A percentile compares a stretch with the other conserved stretches of the same genome.
phyloP scores from a whole-genome alignment of 2,888 invertebrate genomes.

The Anthoptus insignis region DNA sequence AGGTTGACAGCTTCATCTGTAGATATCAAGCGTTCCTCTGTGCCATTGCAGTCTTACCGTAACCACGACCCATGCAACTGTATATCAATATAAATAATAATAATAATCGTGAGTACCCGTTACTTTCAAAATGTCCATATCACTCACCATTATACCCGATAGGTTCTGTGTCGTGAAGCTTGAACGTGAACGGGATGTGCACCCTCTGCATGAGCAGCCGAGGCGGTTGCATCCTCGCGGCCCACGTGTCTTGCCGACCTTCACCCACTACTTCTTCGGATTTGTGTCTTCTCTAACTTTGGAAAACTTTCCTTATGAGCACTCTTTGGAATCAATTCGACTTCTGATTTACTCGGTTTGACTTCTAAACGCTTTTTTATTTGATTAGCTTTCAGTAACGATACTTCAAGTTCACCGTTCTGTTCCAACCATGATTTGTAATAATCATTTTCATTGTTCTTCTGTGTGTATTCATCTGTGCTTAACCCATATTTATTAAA shows the following conservation, averaged over 20 bases:
- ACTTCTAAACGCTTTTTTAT: slow-evolving; percentile 63
- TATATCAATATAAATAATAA: too few species aligned
- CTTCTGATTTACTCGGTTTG: slow-evolving; percentile 70
- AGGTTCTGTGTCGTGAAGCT: slow-evolving; percentile 90
- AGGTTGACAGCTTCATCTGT: too few species aligned
- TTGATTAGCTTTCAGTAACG: slow-evolving; percentile 73
- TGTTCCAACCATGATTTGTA: slow-evolving; percentile 83
- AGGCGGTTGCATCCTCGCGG: slow-evolving; percentile 88
- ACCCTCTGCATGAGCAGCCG: slow-evolving; percentile 95
- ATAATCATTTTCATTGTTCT: slow-evolving; percentile 73
- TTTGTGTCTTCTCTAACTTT: slow-evolving; percentile 66
- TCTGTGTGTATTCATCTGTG: slow-evolving; percentile 62
- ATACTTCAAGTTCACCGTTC: slow-evolving; percentile 82
- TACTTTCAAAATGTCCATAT: too few species aligned
- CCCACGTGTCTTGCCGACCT: slow-evolving; percentile 85
- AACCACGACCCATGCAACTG: too few species aligned
- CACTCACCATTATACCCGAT: slow-evolving; percentile 90
- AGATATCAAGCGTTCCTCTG: too few species aligned
- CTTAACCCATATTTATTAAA: slow-evolving; percentile 78
- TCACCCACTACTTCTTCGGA: slow-evolving; percentile 88
- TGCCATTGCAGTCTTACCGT: too few species aligned
- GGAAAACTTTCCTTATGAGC: slow-evolving; percentile 62
- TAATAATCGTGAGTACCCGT: too few species aligned
- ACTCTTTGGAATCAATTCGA: slow-evolving; percentile 73
- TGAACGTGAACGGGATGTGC: slow-evolving; percentile 94